A percentile compares a stretch with the other conserved stretches of the same genome.
These are phyloP conservation scores for Syrphus vitripennis DNA, from an alignment of 2,888 invertebrate species.

Conservation along the genomic window DNA sequence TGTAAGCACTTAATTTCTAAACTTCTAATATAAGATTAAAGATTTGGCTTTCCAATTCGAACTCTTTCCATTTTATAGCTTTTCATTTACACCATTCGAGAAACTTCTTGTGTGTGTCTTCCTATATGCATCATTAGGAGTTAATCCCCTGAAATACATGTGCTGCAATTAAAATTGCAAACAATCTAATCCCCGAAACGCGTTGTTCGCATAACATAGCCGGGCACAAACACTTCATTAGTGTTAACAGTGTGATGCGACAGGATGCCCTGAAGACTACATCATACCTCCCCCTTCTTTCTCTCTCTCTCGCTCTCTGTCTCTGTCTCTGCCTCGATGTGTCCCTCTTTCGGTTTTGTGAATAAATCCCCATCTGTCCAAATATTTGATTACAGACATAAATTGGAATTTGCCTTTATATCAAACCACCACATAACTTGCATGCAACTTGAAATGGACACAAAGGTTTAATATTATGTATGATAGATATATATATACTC, in stretches of 20 bases:
- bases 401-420: constrained; percentile 53
- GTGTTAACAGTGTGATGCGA: constrained; percentile 51
- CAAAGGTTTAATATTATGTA: background rate
- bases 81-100: constrained; percentile 35
- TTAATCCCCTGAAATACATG: constrained; percentile 65
- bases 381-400: constrained; percentile 70
- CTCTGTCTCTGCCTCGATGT: background rate
- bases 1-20: too few species aligned
- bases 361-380: constrained; percentile 65
- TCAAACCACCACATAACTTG: constrained; percentile 8
- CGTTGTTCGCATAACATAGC: constrained; percentile 27
- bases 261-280: constrained; percentile 39
- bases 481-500: background rate
- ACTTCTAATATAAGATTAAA: too few species aligned
- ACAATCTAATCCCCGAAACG: constrained; percentile 65
- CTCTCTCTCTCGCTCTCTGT: background rate
- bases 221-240: constrained; percentile 67
- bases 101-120: background rate
- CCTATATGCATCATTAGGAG: constrained; percentile 50
- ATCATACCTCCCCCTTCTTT: background rate
- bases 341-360: background rate
- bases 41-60: background rate
- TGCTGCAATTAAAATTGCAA: constrained; percentile 68
- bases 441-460: constrained; percentile 12
- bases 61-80: background rate